Percentiles rank a stretch among this genome's conserved stretches.
Conservation (phyloP, 1,140 invertebrate genomes). For the Thrips palmi region DNA sequence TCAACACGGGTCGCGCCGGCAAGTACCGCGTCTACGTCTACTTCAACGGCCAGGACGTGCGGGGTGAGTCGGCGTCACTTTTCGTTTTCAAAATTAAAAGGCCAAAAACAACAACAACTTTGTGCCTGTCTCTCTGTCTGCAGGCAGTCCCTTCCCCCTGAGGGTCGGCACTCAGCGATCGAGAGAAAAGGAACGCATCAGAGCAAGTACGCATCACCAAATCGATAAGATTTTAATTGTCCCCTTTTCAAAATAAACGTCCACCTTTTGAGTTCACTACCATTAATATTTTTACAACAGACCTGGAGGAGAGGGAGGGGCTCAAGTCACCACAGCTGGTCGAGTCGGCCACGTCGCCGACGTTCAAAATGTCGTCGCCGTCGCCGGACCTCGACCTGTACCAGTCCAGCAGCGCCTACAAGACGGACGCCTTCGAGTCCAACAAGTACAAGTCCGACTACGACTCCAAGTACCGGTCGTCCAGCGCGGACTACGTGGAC, state of each 20-base stretch:
- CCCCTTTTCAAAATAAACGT: background rate
- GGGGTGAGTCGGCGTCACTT: conserved; percentile 32
- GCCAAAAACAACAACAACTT: too few species aligned
- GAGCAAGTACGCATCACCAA: conserved; percentile 14
- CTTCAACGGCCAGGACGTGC: conserved; percentile 91
- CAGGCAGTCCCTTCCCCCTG: conserved; percentile 45
- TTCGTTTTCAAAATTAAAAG: conserved; percentile 3
- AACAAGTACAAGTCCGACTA: conserved; percentile 24
- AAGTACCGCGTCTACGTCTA: conserved; percentile 87
- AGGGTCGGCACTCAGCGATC: conserved; percentile 47
- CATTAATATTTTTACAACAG: too few species aligned
- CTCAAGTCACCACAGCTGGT: too few species aligned
- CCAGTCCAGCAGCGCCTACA: conserved; percentile 20
- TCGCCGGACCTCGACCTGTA: too few species aligned
- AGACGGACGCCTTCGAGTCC: conserved; percentile 24
- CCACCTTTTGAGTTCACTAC: background rate
- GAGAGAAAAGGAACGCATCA: conserved; percentile 15
- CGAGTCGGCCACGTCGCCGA: too few species aligned
- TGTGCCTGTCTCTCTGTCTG: conserved; percentile 11
- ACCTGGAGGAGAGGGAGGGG: too few species aligned
- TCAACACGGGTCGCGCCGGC: conserved; percentile 73
- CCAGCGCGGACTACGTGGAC: conserved; percentile 25
- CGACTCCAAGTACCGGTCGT: conserved; percentile 24
- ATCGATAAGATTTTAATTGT: background rate
- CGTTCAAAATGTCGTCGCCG: too few species aligned